Conservation (phyloP, 1,140 invertebrate species). For the Caerostris darwini region DNA sequence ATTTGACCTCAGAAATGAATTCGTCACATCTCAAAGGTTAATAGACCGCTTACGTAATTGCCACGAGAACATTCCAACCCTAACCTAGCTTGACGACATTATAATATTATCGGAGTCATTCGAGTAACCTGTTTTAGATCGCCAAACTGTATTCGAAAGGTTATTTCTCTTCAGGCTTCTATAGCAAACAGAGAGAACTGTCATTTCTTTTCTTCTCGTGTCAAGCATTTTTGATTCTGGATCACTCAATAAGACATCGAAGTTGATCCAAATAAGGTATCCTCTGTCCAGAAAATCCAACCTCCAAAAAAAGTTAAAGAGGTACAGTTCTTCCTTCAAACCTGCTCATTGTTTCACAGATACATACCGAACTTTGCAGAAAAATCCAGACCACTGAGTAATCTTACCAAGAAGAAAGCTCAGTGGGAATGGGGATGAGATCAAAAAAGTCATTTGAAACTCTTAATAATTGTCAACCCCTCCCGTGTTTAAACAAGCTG, state of each 20-base stretch:
- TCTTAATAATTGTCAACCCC: slow-evolving; percentile 45
- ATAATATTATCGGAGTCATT: slow-evolving; percentile 68
- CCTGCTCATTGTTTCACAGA: not conserved
- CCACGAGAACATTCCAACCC: not conserved
- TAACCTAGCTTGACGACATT: slow-evolving; percentile 49
- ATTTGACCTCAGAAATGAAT: slow-evolving; percentile 81
- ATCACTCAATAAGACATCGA: slow-evolving; percentile 14
- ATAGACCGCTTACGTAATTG: slow-evolving; percentile 79
- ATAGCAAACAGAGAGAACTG: slow-evolving; percentile 36
- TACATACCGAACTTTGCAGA: slow-evolving; percentile 46
- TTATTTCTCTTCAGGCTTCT: slow-evolving; percentile 6
- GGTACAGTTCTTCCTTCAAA: slow-evolving; percentile 52
- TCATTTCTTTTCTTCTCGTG: slow-evolving; percentile 2
- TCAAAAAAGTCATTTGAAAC: slow-evolving; percentile 9
- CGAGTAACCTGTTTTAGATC: slow-evolving; percentile 47
- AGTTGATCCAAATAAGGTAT: slow-evolving; percentile 26
- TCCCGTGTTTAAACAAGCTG: slow-evolving; percentile 1
- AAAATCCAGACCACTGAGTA: slow-evolving; percentile 37
- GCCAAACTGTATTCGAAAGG: slow-evolving; percentile 24
- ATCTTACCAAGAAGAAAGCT: slow-evolving; percentile 55
- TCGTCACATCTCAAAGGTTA: slow-evolving; percentile 81
- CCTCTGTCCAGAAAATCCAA: slow-evolving; percentile 31
- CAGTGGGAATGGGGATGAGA: slow-evolving; percentile 59
- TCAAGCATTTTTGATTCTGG: slow-evolving; percentile 38
- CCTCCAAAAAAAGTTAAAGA: slow-evolving; percentile 67